Evolutionary conservation across 2,113 vertebrate species (phyloP).

Genomic region (Odocoileus virginianus): DNA sequence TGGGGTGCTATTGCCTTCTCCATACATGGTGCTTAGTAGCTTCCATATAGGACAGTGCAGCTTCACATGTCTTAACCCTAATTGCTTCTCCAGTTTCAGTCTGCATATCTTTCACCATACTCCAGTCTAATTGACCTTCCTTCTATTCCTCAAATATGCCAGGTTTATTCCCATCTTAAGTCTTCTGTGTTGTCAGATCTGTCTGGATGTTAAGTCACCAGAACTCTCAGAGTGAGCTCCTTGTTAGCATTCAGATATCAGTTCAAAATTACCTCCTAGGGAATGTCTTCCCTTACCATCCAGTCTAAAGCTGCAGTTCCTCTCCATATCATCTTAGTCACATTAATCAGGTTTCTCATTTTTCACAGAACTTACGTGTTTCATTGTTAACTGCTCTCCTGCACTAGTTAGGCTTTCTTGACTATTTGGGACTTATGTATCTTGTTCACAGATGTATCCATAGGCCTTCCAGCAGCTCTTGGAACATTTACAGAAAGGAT

Average conservation of each 20-base stretch:
- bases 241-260: neutral
- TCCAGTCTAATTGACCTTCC: neutral
- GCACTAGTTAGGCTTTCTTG: no score
- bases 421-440: neutral
- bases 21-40: neutral
- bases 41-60: neutral
- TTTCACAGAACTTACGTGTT: neutral
- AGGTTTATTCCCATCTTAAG: neutral
- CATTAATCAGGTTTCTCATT: neutral
- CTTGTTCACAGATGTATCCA: neutral
- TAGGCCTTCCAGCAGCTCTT: neutral
- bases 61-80: accelerated
- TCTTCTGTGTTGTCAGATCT: neutral
- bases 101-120: neutral
- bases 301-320: neutral
- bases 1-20: no score
- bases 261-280: neutral
- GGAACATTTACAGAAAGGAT: neutral
- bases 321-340: neutral
- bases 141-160: neutral
- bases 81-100: neutral
- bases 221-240: neutral
- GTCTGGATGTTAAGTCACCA: neutral
- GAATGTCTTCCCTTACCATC: neutral
- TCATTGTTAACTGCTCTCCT: neutral